phyloP scores from a whole-genome alignment of 2,797 vertebrate species.

The Sorex maritimensis region DNA sequence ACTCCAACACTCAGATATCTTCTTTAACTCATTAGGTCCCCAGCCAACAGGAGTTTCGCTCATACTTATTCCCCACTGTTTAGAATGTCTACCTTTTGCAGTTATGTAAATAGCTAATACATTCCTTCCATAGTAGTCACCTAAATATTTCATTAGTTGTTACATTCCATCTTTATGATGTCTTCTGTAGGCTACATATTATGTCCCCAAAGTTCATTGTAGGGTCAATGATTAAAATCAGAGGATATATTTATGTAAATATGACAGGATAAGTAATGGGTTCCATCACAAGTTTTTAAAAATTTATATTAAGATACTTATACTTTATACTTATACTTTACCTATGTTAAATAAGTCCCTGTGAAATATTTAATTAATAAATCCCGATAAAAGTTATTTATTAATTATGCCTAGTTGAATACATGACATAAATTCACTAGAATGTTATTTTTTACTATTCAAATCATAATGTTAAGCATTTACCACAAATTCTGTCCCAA shows the following conservation, averaged over 20 bases:
- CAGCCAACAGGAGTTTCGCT: no score
- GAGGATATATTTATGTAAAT: slow-evolving; percentile 19
- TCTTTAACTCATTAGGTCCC: no score
- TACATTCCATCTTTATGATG: not conserved
- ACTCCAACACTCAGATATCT: no score
- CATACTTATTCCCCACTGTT: not conserved
- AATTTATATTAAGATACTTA: not conserved
- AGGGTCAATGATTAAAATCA: slow-evolving; percentile 39
- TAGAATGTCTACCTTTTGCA: slow-evolving; percentile 54
- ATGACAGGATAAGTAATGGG: not conserved
- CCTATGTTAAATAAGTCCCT: slow-evolving; percentile 51
- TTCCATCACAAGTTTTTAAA: slow-evolving; percentile 36
- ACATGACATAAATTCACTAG: slow-evolving; percentile 5
- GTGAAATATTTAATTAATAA: slow-evolving; percentile 38
- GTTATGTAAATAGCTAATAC: slow-evolving; percentile 7
- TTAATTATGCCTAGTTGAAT: slow-evolving; percentile 35
- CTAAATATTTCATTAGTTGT: slow-evolving; percentile 34
- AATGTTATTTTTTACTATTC: slow-evolving; percentile 55
- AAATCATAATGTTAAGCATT: slow-evolving; percentile 48
- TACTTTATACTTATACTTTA: slow-evolving; percentile 49
- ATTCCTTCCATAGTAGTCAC: slow-evolving; percentile 22
- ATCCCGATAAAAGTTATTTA: not conserved
- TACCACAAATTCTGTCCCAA: not conserved
- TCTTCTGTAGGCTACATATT: slow-evolving; percentile 11
- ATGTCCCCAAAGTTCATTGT: not conserved